These are phyloP conservation scores for Acleris sparsana DNA, from an alignment of 2,888 invertebrate genomes.

Conservation along the genomic window DNA sequence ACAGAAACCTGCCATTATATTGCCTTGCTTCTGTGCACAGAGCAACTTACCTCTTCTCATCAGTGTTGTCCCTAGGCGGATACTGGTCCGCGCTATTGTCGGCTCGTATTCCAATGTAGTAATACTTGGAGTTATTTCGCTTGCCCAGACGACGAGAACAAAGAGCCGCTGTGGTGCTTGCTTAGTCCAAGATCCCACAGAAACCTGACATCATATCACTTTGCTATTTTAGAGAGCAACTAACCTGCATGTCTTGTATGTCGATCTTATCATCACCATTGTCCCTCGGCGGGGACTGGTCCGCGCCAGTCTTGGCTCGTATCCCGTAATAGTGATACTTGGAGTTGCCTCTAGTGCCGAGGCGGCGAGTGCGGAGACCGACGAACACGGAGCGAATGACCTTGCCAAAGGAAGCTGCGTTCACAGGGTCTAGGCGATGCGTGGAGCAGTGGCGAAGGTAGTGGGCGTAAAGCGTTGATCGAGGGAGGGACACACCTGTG, in stretches of 20 bases:
- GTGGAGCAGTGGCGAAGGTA: conserved; percentile 97
- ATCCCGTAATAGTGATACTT: conserved; percentile 99
- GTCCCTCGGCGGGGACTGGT: conserved; percentile 74
- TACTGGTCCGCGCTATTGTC: conserved; percentile 82
- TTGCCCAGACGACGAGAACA: conserved; percentile 93
- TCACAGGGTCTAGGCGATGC: conserved; percentile 98
- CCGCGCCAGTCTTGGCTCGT: conserved; percentile 85
- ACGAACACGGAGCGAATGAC: conserved; percentile 98
- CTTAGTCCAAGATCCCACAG: no score
- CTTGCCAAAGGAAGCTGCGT: conserved; percentile 99
- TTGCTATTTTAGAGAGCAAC: conserved; percentile 5
- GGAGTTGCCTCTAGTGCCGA: conserved; percentile 98
- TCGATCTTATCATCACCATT: conserved; percentile 52
- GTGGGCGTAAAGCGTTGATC: conserved; percentile 98
- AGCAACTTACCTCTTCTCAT: conserved; percentile 50
- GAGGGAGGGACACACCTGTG: conserved; percentile 91
- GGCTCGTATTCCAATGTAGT: conserved; percentile 99
- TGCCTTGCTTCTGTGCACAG: neutral
- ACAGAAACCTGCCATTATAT: neutral
- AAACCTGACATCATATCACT: neutral
- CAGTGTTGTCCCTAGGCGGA: conserved; percentile 42
- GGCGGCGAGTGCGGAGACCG: conserved; percentile 95
- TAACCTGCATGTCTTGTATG: conserved; percentile 51
- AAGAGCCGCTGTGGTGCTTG: no score
- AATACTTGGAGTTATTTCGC: conserved; percentile 98